Evolutionary conservation across 1,140 invertebrate species (phyloP).

Genomic region (Pseudoatta argentina): DNA sequence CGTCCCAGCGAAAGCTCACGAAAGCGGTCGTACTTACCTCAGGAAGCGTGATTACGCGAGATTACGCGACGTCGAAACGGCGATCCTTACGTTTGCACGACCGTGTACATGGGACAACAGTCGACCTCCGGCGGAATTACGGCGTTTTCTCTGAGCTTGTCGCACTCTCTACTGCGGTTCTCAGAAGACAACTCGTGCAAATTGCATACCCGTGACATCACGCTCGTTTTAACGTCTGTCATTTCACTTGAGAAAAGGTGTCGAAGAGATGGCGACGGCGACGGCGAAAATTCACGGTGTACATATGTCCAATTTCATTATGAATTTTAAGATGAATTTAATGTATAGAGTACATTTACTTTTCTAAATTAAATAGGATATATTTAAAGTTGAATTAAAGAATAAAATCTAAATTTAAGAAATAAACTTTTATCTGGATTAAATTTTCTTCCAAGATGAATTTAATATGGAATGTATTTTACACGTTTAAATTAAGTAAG

Average conservation of each 20-base stretch:
- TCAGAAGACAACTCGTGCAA: slow-evolving; percentile 4
- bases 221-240: neutral
- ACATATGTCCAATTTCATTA: neutral
- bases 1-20: slow-evolving; percentile 32
- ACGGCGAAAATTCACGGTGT: neutral
- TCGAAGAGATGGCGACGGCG: neutral
- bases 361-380: neutral
- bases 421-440: neutral
- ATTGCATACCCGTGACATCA: neutral
- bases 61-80: slow-evolving; percentile 52
- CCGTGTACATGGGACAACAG: slow-evolving; percentile 34
- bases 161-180: neutral
- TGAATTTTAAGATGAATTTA: neutral
- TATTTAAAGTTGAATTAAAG: neutral
- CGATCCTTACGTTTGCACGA: slow-evolving; percentile 47
- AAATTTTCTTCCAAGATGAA: neutral
- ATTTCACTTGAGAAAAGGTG: neutral
- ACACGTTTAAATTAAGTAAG: neutral
- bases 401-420: neutral
- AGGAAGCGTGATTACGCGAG: slow-evolving; percentile 55
- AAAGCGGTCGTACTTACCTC: slow-evolving; percentile 57
- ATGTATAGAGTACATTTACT: neutral
- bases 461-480: neutral
- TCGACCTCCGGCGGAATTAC: slow-evolving; percentile 27
- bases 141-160: slow-evolving; percentile 37